phyloP scores from a whole-genome alignment of 2,113 vertebrate species.

The Lathamus discolor region DNA sequence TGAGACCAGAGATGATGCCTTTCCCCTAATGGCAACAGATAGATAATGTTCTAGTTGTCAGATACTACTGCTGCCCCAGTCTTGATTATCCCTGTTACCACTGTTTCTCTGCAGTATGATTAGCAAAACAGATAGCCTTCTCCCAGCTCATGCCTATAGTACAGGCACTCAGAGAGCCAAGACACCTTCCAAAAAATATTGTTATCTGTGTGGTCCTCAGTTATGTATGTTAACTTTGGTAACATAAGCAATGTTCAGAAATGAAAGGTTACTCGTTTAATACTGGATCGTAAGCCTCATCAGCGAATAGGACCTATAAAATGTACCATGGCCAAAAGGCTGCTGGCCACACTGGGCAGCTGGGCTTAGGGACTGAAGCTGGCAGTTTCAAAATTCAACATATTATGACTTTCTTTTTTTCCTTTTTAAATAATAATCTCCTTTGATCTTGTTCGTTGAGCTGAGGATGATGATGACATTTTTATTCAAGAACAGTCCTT shows the following conservation, averaged over 20 bases:
- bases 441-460: background rate
- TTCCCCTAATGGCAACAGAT: background rate
- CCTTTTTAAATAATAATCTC: background rate
- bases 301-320: background rate
- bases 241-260: background rate
- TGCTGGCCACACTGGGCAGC: background rate
- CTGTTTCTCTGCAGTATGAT: background rate
- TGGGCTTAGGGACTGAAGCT: background rate
- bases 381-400: background rate
- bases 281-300: background rate
- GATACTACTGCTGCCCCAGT: background rate
- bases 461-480: background rate
- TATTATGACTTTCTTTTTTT: background rate
- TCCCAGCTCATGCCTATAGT: background rate
- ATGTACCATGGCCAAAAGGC: background rate
- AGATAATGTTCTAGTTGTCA: background rate
- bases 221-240: background rate
- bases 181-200: background rate
- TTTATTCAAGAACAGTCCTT: slow-evolving; percentile 4
- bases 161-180: background rate
- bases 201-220: background rate
- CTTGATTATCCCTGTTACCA: background rate
- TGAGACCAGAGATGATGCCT: background rate
- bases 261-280: background rate
- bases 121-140: background rate